Conservation (phyloP, 2,888 invertebrate species). For the Orchestes rusci region DNA sequence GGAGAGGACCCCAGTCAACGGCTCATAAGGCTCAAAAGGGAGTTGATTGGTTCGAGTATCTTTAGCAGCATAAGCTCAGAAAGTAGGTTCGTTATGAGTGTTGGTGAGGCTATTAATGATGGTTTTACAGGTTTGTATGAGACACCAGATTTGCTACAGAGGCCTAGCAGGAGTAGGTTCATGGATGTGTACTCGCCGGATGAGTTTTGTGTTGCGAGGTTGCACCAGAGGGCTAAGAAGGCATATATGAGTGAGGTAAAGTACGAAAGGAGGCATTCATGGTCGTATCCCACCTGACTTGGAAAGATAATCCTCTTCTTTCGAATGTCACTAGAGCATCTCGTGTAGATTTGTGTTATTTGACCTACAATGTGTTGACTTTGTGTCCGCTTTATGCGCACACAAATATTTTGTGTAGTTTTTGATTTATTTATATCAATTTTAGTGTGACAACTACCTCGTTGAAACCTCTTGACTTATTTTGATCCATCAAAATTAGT, state of each 20-base stretch:
- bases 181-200: constrained; percentile 27
- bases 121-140: constrained; percentile 35
- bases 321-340: too few relatives aligned
- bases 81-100: constrained; percentile 35
- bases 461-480: too few relatives aligned
- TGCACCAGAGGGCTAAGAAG: constrained; percentile 42
- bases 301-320: too few relatives aligned
- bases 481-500: too few relatives aligned
- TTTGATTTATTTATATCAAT: too few relatives aligned
- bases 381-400: too few relatives aligned
- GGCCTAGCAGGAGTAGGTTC: constrained; percentile 37
- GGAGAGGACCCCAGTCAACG: constrained; percentile 50
- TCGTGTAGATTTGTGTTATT: too few relatives aligned
- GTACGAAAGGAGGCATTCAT: background rate
- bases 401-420: too few relatives aligned
- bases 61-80: constrained; percentile 44
- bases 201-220: constrained; percentile 40
- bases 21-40: constrained; percentile 43
- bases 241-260: constrained; percentile 34
- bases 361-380: too few relatives aligned
- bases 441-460: too few relatives aligned
- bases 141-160: constrained; percentile 45
- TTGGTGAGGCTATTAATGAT: too few relatives aligned
- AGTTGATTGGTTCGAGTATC: constrained; percentile 42
- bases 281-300: too few relatives aligned